A percentile compares a stretch with the other conserved stretches of the same genome.
phyloP scores from a whole-genome alignment of 2,888 invertebrate genomes.

The Pseudoips prasinana region DNA sequence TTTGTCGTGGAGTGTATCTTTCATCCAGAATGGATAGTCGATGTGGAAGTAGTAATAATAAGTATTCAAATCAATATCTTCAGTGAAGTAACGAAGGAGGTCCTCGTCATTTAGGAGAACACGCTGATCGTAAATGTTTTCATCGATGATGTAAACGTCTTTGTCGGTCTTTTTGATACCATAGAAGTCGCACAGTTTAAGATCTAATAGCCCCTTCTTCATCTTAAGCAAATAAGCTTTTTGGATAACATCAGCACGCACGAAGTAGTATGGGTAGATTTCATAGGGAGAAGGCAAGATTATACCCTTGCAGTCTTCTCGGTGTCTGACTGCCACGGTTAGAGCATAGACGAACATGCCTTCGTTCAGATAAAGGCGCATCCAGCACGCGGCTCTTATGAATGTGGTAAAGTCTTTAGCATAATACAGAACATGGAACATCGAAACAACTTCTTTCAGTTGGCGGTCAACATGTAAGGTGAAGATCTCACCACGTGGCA shows the following conservation, averaged over 20 bases:
- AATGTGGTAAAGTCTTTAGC: conserved; percentile 78
- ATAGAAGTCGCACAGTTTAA: conserved; percentile 75
- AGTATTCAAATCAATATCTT: conserved; percentile 84
- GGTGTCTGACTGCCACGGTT: conserved; percentile 76
- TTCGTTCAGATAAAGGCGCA: conserved; percentile 77
- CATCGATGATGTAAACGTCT: conserved; percentile 82
- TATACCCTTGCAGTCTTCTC: conserved; percentile 73
- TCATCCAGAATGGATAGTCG: conserved; percentile 85
- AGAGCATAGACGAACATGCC: conserved; percentile 82
- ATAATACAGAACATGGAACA: conserved; percentile 79
- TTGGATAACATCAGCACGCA: conserved; percentile 85
- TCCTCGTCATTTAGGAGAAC: conserved; percentile 78
- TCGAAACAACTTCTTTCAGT: conserved; percentile 71
- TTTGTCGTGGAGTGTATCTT: conserved; percentile 61
- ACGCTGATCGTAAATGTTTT: conserved; percentile 84
- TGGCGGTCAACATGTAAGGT: conserved; percentile 74
- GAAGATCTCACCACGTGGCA: conserved; percentile 81
- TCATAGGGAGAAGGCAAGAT: conserved; percentile 82
- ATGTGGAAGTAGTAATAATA: conserved; percentile 84
- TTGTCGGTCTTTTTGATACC: conserved; percentile 75
- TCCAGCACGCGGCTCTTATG: conserved; percentile 75
- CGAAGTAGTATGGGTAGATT: conserved; percentile 85
- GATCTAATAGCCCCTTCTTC: conserved; percentile 68
- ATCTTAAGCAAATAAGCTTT: conserved; percentile 77
- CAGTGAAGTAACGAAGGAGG: conserved; percentile 83